Conservation (phyloP, 2,113 vertebrate genomes). For the Gavialis gangeticus region DNA sequence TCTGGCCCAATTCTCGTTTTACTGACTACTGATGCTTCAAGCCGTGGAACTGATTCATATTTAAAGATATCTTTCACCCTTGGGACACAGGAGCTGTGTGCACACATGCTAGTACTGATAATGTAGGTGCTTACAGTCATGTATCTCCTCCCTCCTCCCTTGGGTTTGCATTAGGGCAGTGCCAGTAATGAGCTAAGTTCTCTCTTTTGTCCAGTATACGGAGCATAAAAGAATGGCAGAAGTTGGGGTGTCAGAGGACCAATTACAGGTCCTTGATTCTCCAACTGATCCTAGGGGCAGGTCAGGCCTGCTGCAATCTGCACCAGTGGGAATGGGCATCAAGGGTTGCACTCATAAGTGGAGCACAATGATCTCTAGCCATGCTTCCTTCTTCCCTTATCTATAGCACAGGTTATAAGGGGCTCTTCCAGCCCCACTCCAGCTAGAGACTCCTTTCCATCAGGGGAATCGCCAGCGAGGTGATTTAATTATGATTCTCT, state of each 20-base stretch:
- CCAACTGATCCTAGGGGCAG: no score
- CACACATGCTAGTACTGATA: background rate
- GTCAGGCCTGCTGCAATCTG: background rate
- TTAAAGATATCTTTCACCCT: background rate
- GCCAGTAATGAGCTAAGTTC: rapidly evolving
- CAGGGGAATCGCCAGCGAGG: background rate
- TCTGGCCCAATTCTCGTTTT: background rate
- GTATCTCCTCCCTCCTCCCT: background rate
- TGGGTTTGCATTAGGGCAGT: background rate
- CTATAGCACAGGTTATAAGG: background rate
- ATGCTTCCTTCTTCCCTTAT: background rate
- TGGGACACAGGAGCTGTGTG: rapidly evolving
- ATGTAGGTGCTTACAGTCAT: rapidly evolving
- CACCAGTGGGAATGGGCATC: background rate
- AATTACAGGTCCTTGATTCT: no score
- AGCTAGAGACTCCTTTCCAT: background rate
- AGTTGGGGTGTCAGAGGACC: no score
- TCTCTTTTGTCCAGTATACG: rapidly evolving
- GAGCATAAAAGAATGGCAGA: no score
- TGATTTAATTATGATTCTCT: background rate
- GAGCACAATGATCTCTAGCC: background rate
- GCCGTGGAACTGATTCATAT: background rate
- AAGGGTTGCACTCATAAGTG: background rate
- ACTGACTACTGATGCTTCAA: background rate
- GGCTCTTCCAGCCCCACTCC: background rate